phyloP scores from a whole-genome alignment of 2,888 invertebrate genomes.

The Drosophila lutescens region DNA sequence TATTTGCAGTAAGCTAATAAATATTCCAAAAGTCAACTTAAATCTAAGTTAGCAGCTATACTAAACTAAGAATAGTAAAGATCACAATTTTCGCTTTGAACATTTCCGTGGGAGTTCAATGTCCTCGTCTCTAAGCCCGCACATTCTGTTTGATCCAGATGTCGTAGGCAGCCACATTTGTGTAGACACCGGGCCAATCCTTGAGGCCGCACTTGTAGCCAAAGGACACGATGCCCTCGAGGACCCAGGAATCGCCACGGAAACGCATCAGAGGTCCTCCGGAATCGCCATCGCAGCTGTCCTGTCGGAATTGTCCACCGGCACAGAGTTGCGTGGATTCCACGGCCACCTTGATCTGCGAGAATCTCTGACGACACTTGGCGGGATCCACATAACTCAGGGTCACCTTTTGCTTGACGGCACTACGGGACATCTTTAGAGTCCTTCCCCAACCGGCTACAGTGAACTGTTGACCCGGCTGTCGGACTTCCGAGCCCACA shows the following conservation, averaged over 20 bases:
- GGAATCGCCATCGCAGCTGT: constrained; percentile 91
- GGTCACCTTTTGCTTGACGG: constrained; percentile 86
- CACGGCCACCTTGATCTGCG: constrained; percentile 72
- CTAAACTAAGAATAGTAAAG: constrained; percentile 33
- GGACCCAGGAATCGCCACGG: constrained; percentile 85
- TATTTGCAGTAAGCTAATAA: constrained; percentile 3
- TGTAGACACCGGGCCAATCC: constrained; percentile 88
- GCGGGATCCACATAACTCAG: constrained; percentile 85
- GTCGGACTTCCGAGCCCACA: constrained; percentile 50
- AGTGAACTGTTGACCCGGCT: constrained; percentile 76
- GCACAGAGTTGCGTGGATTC: constrained; percentile 87
- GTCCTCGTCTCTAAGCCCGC: constrained; percentile 40
- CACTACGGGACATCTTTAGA: constrained; percentile 83
- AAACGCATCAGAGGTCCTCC: constrained; percentile 90
- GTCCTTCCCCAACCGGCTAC: constrained; percentile 88
- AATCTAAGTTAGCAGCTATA: not conserved
- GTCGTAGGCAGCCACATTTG: constrained; percentile 87
- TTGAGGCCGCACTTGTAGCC: constrained; percentile 88
- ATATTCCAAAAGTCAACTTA: not conserved
- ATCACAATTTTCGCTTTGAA: constrained; percentile 69
- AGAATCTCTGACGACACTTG: constrained; percentile 84
- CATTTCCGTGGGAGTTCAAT: constrained; percentile 1
- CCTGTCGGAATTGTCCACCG: constrained; percentile 88
- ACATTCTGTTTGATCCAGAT: constrained; percentile 84
- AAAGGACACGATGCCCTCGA: constrained; percentile 88